Base-by-base conservation (phyloP, 2,113 vertebrate species). In the Vulpes vulpes region DNA sequence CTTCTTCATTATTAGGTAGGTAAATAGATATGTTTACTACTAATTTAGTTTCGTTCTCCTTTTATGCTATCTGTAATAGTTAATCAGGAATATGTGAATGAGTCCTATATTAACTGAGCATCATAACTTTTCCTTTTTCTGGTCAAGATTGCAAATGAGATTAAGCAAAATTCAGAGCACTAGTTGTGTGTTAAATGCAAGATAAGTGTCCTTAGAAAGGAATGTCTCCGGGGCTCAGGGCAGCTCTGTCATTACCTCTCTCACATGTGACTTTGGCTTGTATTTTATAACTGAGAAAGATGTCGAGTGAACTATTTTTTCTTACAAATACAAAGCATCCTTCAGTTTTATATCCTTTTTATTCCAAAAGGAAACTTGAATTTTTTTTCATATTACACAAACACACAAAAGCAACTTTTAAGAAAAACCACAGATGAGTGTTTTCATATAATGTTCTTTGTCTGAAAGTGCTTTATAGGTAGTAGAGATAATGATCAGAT, bases 401-500 rank as follows among this genome's bases (percentile, higher is more conserved):
- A 25, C 2, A 71, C 1, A 59, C 3, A 78, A 53, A 86, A 82
- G 23, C 23, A 86, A 53, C 1, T 49, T 30, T 57, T 30, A 65
- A 81, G 38, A 32, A 81, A 94, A 87, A 17, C 9, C 25, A 87
- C 22, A 64, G 30, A 20, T 0, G 10, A 79, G 23, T 74, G 27
- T 51, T 94, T 83, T 71, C 27, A 71, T 25, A 55, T 59, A 38
- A 1, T 71, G 4, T 60, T 49, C 27, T 59, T 87, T 86, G 32
- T 71, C 23, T 95, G 17, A 93, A 97, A 85, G 19, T 82, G 27
- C 16, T 90, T 88, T 69, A 11, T 30, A 94, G 43, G 38, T 16
- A 73, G 25, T 49, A 89, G 10, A 69, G 23, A 73, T 16, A 93
- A 92, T 53, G 60, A 89, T 73, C 89, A 96, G 8, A 60, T 10